Base-by-base conservation (phyloP, 2,888 invertebrate genomes). In the Mythimna ferrago region DNA sequence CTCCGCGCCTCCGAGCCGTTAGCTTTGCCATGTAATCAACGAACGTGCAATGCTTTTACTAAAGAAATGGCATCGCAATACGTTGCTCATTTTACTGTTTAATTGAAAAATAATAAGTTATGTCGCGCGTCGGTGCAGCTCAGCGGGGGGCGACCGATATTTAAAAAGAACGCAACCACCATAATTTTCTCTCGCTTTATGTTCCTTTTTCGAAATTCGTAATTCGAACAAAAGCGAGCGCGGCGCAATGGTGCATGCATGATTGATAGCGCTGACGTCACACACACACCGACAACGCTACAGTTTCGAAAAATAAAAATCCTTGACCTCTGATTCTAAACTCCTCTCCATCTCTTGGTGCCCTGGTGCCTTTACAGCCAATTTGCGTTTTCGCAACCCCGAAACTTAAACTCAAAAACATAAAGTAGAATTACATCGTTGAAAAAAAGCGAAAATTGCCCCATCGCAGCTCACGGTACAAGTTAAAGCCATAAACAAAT, bases 181-280 rank as follows among this genome's bases (percentile, higher is more conserved):
- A 93, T 94, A 93, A 93, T 94, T 94, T 85, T 91, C 89, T 92
- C 91, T 89, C 90, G 91, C 90, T 90, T 91, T 92, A 89, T 93
- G 92, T 94, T 94, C 94, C 91, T 95, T 95, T 95, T 95, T 95
- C 90, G 92, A 93, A 94, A 94, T 94, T 93, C 92, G 95, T 94
- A 94, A 94, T 94, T 93, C 93, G 94, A 94, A 95, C 95, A 94
- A 96, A 95, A 95, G 95, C 94, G 89, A 91, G 92, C 92, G 90
- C 93, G 89, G 92, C 92, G 94, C 96, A 95, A 95, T 94, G 95
- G 95, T 93, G 95, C 96, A 95, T 94, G 93, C 93, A 94, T 96
- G 96, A 96, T 96, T 95, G 96, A 96, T 96, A 93, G 95, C 93
- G 92, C 91, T 94, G 95, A 95, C 94, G 93, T 87, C 91, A 92